These are phyloP conservation scores for Ditylenchus dipsaci DNA, from an alignment of 1,140 invertebrate species.

Conservation along the genomic window DNA sequence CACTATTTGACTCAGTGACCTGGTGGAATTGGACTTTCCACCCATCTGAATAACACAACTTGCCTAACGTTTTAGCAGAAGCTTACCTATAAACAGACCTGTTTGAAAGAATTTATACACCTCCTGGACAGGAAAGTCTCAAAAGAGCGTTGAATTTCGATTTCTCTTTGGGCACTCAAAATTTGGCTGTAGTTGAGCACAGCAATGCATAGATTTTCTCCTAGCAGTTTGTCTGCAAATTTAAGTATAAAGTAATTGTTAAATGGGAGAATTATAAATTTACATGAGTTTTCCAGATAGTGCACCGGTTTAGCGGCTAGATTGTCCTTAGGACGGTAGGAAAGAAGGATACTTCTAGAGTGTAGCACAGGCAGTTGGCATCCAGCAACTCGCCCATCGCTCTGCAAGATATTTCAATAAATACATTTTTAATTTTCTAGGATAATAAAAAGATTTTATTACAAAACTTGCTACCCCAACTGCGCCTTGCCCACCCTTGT, in stretches of 20 bases:
- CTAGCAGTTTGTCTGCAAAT: constrained; percentile 33
- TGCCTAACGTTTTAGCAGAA: too few species aligned
- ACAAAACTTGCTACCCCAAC: background rate
- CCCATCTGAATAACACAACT: too few species aligned
- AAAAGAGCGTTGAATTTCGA: constrained; percentile 39
- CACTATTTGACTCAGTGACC: too few species aligned
- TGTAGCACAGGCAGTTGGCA: constrained; percentile 45
- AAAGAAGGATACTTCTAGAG: constrained; percentile 53
- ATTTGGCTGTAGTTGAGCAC: constrained; percentile 35
- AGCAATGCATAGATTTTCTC: constrained; percentile 35
- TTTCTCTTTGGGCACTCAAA: constrained; percentile 16
- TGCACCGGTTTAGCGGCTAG: constrained; percentile 19
- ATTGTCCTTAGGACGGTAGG: constrained; percentile 44
- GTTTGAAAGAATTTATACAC: constrained; percentile 26
- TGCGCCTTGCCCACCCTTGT: background rate
- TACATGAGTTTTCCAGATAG: constrained; percentile 45
- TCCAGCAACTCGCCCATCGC: constrained; percentile 48
- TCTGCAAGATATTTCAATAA: constrained; percentile 20
- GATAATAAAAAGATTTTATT: background rate
- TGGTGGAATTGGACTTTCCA: too few species aligned
- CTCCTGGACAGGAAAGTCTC: constrained; percentile 40
- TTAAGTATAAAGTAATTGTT: background rate
- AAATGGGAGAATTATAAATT: constrained; percentile 1
- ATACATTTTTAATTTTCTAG: too few species aligned
- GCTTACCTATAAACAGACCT: background rate